phyloP scores from a whole-genome alignment of 37 sponge, comb jelly and placozoan genomes.

The Chondrilla cf. caribensis region DNA sequence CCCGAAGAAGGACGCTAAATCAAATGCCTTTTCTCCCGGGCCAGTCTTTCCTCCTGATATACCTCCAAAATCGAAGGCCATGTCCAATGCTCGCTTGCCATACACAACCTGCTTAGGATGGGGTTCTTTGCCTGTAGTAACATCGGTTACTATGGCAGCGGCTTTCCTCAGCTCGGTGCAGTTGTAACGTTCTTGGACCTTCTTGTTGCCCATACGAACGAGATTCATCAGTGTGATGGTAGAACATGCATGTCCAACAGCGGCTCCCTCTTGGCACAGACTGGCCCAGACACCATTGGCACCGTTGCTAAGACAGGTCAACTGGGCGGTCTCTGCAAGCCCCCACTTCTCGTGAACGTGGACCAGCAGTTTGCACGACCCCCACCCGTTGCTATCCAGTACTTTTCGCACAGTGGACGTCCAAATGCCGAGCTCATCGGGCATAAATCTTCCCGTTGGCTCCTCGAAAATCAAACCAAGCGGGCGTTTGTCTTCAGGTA shows the following conservation, averaged over 20 bases:
- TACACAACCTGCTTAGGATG: constrained; percentile 71
- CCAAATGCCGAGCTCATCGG: constrained; percentile 71
- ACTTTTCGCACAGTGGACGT: constrained; percentile 48
- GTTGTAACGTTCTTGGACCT: constrained; percentile 64
- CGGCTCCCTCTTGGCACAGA: constrained; percentile 83
- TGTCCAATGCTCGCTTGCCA: constrained; percentile 65
- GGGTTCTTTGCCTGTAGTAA: constrained; percentile 58
- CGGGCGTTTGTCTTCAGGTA: constrained; percentile 40
- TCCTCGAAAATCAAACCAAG: constrained; percentile 72
- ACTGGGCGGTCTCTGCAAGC: constrained; percentile 37
- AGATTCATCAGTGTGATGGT: constrained; percentile 74
- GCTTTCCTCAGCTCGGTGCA: constrained; percentile 63
- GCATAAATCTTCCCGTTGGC: constrained; percentile 62
- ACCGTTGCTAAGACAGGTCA: constrained; percentile 64
- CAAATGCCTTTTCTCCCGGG: constrained; percentile 28
- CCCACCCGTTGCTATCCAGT: constrained; percentile 69
- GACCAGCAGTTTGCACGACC: constrained; percentile 41
- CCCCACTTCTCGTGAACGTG: constrained; percentile 82
- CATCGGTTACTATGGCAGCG: constrained; percentile 54
- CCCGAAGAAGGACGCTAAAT: constrained; percentile 76
- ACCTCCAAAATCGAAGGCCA: constrained; percentile 53
- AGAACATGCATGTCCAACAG: constrained; percentile 81
- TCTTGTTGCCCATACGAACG: constrained; percentile 71
- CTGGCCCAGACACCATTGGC: constrained; percentile 84
- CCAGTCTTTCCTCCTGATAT: constrained; percentile 20